Conservation (phyloP, 2,113 vertebrate genomes). For the Vicugna pacos region DNA sequence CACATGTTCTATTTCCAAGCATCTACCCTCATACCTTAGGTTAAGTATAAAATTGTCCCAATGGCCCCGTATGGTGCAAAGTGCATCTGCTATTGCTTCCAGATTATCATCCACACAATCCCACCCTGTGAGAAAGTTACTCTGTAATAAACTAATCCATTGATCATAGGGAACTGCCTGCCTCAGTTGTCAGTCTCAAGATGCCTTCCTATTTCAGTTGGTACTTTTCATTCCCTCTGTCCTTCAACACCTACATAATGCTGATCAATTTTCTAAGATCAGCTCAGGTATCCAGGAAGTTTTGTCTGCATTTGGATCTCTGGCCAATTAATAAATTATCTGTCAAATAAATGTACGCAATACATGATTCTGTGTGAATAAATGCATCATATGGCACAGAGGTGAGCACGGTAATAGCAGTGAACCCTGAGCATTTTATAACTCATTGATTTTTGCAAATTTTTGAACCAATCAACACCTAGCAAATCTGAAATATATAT, state of each 20-base stretch:
- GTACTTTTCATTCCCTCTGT: too few relatives aligned
- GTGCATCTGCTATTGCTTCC: too few relatives aligned
- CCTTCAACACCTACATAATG: not conserved
- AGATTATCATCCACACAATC: too few relatives aligned
- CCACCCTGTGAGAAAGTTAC: too few relatives aligned
- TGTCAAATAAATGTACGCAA: not conserved
- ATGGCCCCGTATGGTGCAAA: too few relatives aligned
- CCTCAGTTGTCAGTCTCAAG: too few relatives aligned
- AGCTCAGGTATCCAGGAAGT: not conserved
- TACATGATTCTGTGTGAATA: not conserved
- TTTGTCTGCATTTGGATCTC: not conserved
- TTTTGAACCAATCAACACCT: not conserved
- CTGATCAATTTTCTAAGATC: not conserved
- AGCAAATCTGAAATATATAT: not conserved
- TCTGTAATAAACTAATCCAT: too few relatives aligned
- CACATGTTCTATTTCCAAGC: too few relatives aligned
- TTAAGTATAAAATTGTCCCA: too few relatives aligned
- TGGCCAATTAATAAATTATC: not conserved
- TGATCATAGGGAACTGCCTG: too few relatives aligned
- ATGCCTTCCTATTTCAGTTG: too few relatives aligned
- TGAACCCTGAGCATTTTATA: not conserved
- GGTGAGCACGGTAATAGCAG: not conserved
- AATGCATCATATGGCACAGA: not conserved
- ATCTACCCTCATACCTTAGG: too few relatives aligned
- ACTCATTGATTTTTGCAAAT: not conserved